A percentile compares a stretch with the other conserved stretches of the same genome.
Conservation (phyloP, 2,888 invertebrate species). For the Corythucha ciliata region DNA sequence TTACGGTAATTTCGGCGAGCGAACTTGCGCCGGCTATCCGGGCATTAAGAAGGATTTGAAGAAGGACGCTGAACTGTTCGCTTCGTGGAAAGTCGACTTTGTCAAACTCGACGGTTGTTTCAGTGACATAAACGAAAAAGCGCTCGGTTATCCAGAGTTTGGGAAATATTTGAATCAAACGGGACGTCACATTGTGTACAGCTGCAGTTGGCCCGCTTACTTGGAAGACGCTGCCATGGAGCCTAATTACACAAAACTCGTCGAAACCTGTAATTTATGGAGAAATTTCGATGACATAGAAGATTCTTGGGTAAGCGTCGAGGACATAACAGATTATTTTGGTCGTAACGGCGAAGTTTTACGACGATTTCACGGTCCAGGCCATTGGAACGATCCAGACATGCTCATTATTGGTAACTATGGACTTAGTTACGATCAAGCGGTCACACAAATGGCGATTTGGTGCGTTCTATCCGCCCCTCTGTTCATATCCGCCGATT, state of each 20-base stretch:
- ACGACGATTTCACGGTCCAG: constrained; percentile 49
- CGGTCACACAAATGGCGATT: constrained; percentile 61
- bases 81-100: constrained; percentile 51
- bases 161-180: constrained; percentile 46
- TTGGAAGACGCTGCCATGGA: constrained; percentile 41
- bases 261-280: constrained; percentile 57
- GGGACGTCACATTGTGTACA: constrained; percentile 48
- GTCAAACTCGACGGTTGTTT: constrained; percentile 54
- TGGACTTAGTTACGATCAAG: constrained; percentile 56
- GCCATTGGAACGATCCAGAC: constrained; percentile 65
- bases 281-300: constrained; percentile 59
- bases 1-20: constrained; percentile 51
- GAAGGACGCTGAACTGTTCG: constrained; percentile 49
- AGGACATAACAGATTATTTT: constrained; percentile 52
- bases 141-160: constrained; percentile 46
- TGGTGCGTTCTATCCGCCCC: constrained; percentile 66
- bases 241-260: constrained; percentile 52
- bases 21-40: constrained; percentile 51
- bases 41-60: constrained; percentile 45
- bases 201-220: constrained; percentile 53
- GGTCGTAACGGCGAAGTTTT: no score
- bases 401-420: constrained; percentile 59
- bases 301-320: constrained; percentile 53
- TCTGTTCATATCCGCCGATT: constrained; percentile 60
- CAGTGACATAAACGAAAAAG: constrained; percentile 37